Base-by-base conservation (phyloP, 2,888 invertebrate genomes). In the Dryomyza anilis region DNA sequence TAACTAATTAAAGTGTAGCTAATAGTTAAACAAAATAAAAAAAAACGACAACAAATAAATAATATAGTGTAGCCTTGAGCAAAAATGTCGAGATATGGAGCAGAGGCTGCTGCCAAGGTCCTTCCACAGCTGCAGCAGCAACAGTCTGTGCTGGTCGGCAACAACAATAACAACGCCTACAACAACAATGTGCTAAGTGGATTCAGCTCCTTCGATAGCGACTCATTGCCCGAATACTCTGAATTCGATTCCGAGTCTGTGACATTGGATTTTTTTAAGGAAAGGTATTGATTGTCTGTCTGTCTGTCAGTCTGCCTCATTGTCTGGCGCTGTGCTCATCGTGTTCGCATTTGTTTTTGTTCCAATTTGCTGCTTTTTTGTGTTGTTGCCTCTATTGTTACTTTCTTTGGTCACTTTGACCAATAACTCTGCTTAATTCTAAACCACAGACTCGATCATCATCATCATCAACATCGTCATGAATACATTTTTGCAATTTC, bases 201-300 rank as follows among this genome's bases (percentile, higher is more conserved):
- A 73, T 84, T 85, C 74, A 85, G 85, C 76, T 79, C 80, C 63
- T 86, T 86, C 72, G 86, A 86, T 73, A 84, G 83, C 67, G 86
- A 86, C 73, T 86, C 85, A 43, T 74, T 86, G 69, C 85, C 86
- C 55, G 86, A 86, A 77, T 86, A 85, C 72, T 85, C 85, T 68
- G 86, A 86, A 81, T 86, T 86, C 75, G 86, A 86, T 81, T 84
- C 85, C 39, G 85, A 85, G 74, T 85, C 85, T 64, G 83, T 85
- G 63, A 83, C 85, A 68, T 80, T 84, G 78, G 85, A 85, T 71
- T 85, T 84, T 74, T 83, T 83, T 72, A 82, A 81, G 72, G 85
- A 85, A 79, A 85, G 85, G 85, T 85, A 84, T 56, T 25, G 27
- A 6, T 39, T 6, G 3, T 39, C 39, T n/a, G n/a, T 6, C 39